Percentiles rank a stretch among this genome's conserved stretches.
Evolutionary conservation across 30 jellyfish, hydroid and myxozoan species (phyloP).

Genomic region (Catostylus mosaicus): DNA sequence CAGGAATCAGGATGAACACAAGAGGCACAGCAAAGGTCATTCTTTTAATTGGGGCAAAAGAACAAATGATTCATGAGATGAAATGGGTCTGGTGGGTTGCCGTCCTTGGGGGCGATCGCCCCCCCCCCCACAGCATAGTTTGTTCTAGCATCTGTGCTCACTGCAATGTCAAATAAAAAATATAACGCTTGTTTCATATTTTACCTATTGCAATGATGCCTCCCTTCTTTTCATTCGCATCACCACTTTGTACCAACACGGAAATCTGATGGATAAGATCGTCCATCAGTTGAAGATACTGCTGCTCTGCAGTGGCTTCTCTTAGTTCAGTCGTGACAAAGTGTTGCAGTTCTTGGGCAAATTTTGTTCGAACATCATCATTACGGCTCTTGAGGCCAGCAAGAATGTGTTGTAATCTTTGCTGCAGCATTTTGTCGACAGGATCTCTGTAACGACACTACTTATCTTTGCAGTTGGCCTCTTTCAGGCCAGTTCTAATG

Average conservation of each 20-base stretch:
- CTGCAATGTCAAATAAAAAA: too few relatives aligned
- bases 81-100: too few relatives aligned
- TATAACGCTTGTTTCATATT: neutral
- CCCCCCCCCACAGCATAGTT: too few relatives aligned
- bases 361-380: slow-evolving; percentile 77
- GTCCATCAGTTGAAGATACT: slow-evolving; percentile 81
- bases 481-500: too few relatives aligned
- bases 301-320: slow-evolving; percentile 91
- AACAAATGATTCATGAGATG: too few relatives aligned
- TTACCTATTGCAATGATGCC: slow-evolving; percentile 92
- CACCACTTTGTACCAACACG: slow-evolving; percentile 84
- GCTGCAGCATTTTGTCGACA: slow-evolving; percentile 68
- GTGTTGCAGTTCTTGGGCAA: slow-evolving; percentile 83
- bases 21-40: too few relatives aligned
- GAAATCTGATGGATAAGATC: slow-evolving; percentile 76
- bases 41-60: too few relatives aligned
- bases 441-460: neutral
- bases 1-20: too few relatives aligned
- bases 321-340: slow-evolving; percentile 93
- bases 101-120: too few relatives aligned
- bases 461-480: too few relatives aligned
- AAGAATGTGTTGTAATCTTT: slow-evolving; percentile 80
- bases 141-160: too few relatives aligned
- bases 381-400: slow-evolving; percentile 79
- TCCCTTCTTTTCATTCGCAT: slow-evolving; percentile 90